Conservation (phyloP, 2,797 vertebrate genomes). For the Phalloptychus januarius region DNA sequence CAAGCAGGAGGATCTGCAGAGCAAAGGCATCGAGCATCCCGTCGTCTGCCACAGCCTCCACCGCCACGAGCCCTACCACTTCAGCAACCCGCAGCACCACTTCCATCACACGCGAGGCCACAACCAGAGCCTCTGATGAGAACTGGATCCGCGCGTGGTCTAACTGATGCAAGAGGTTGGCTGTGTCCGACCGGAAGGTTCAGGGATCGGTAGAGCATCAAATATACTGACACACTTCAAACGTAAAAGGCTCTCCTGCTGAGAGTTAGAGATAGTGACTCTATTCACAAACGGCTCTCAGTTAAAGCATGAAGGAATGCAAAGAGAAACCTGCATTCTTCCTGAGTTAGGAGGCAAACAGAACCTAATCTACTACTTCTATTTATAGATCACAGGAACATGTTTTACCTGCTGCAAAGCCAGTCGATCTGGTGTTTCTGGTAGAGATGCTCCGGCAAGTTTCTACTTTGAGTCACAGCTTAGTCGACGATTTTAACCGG, state of each 20-base stretch:
- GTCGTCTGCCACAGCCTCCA: conserved; percentile 74
- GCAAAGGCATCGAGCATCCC: conserved; percentile 77
- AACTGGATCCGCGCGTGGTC: not conserved
- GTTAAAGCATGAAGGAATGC: not conserved
- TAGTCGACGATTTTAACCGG: not conserved
- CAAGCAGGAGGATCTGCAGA: conserved; percentile 81
- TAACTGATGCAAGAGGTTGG: not conserved
- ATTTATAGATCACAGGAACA: not conserved
- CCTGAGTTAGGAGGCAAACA: not conserved
- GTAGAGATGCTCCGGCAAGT: not conserved
- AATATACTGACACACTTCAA: not conserved
- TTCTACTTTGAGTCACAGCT: not conserved
- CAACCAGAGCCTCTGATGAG: conserved; percentile 75
- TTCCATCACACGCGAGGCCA: conserved; percentile 48
- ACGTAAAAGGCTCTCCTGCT: not conserved
- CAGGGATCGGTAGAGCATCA: not conserved
- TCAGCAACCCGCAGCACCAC: conserved; percentile 58
- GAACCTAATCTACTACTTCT: not conserved
- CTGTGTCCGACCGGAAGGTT: not conserved
- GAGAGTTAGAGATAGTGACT: not conserved
- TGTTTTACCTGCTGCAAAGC: not conserved
- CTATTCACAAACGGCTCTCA: not conserved
- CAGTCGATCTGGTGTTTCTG: not conserved
- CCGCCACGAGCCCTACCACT: conserved; percentile 79
- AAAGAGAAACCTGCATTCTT: not conserved